Evolutionary conservation across 2,888 invertebrate genomes (phyloP).

Genomic region (Drosophila histrio): DNA sequence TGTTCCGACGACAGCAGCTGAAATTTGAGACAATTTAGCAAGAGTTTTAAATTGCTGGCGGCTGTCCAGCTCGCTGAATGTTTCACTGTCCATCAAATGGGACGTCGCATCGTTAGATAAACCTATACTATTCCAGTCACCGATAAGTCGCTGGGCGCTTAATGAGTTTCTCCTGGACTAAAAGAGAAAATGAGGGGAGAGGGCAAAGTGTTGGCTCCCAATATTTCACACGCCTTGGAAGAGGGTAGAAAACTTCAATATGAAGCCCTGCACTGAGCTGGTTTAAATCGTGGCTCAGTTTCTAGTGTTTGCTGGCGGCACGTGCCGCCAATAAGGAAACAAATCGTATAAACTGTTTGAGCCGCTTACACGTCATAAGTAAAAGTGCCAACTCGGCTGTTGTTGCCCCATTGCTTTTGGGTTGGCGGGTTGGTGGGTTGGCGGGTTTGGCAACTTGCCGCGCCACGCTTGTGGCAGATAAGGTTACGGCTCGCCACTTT

Average conservation of each 20-base stretch:
- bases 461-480: conserved; percentile 33
- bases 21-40: conserved; percentile 73
- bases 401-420: conserved; percentile 2
- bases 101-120: conserved; percentile 42
- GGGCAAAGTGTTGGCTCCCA: not conserved
- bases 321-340: conserved; percentile 76
- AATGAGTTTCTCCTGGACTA: conserved; percentile 35
- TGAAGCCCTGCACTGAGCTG: conserved; percentile 31
- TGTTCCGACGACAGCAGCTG: conserved; percentile 46
- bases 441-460: conserved; percentile 32
- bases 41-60: conserved; percentile 65
- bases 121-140: conserved; percentile 37
- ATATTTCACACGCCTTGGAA: conserved; percentile 31
- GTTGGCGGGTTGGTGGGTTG: not conserved
- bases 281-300: conserved; percentile 45
- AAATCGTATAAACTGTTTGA: conserved; percentile 75
- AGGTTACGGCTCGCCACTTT: conserved; percentile 47
- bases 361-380: conserved; percentile 79
- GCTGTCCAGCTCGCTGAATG: conserved; percentile 30
- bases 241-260: not conserved
- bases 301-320: conserved; percentile 43
- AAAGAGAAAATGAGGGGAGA: not conserved
- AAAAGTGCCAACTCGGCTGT: conserved; percentile 46
- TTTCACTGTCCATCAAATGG: conserved; percentile 49
- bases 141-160: conserved; percentile 31